A percentile compares a stretch with the other conserved stretches of the same genome.
Conservation (phyloP, 2,888 invertebrate species). For the Meandrusa payeni region DNA sequence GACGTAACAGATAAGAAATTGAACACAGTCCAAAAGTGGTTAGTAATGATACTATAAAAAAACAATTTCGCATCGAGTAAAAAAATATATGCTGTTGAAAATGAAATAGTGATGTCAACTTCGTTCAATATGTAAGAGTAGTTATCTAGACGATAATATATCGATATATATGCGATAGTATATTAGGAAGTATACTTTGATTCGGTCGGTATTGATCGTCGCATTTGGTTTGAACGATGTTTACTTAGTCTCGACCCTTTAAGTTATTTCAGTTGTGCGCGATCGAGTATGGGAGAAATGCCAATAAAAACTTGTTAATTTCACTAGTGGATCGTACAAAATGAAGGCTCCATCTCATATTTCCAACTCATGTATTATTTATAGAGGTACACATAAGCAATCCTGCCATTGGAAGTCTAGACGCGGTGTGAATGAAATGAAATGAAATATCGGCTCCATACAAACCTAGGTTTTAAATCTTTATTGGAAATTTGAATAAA, state of each 20-base stretch:
- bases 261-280: slow-evolving; percentile 46
- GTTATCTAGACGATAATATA: slow-evolving; percentile 8
- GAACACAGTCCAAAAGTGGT: slow-evolving; percentile 22
- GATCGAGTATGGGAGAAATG: slow-evolving; percentile 53
- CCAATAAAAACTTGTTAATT: slow-evolving; percentile 73
- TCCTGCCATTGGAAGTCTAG: slow-evolving; percentile 64
- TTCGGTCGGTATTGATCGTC: slow-evolving; percentile 27
- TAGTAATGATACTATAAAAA: slow-evolving; percentile 21
- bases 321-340: slow-evolving; percentile 58
- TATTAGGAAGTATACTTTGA: slow-evolving; percentile 14
- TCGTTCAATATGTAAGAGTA: background rate
- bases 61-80: slow-evolving; percentile 16
- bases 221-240: slow-evolving; percentile 31
- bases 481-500: slow-evolving; percentile 38
- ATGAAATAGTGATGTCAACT: slow-evolving; percentile 8
- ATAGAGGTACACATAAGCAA: slow-evolving; percentile 59
- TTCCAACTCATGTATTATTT: slow-evolving; percentile 72
- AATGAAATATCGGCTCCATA: slow-evolving; percentile 57
- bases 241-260: slow-evolving; percentile 33
- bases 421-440: slow-evolving; percentile 66
- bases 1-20: slow-evolving; percentile 16
- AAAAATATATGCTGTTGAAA: slow-evolving; percentile 11
- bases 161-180: too few relatives aligned
- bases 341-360: slow-evolving; percentile 62
- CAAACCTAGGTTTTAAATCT: slow-evolving; percentile 43